Percentiles rank a stretch among this genome's conserved stretches.
Conservation (phyloP, 2,888 invertebrate species). For the Lepidonotus clava region DNA sequence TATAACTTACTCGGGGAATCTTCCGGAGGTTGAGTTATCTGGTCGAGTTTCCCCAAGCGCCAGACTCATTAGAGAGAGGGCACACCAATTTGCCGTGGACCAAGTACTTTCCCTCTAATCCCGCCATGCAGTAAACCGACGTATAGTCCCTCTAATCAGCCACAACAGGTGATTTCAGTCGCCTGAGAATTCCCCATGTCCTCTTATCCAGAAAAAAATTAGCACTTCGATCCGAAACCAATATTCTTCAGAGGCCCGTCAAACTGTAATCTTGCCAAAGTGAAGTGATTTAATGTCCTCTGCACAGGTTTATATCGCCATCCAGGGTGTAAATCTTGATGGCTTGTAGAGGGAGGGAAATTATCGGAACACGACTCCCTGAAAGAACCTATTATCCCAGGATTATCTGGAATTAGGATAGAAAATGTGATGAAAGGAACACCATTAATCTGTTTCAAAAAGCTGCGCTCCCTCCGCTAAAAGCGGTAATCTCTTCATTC, state of each 20-base stretch:
- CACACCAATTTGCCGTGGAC: no score
- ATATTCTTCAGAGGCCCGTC: no score
- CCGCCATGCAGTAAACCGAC: background rate
- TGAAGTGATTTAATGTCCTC: background rate
- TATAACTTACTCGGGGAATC: no score
- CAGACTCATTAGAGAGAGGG: no score
- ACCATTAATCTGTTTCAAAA: background rate
- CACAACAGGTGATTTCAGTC: background rate
- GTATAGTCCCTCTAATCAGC: background rate
- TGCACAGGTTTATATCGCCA: background rate
- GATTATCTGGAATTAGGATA: conserved; percentile 32
- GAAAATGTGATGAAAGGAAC: conserved; percentile 1
- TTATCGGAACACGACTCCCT: background rate
- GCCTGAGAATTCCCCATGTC: no score
- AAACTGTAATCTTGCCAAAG: background rate
- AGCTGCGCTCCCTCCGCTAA: background rate
- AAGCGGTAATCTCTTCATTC: conserved; percentile 12
- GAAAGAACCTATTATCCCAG: background rate
- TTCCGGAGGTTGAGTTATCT: no score
- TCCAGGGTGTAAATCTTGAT: background rate
- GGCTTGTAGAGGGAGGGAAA: background rate
- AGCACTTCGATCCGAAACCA: no score
- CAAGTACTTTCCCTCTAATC: no score
- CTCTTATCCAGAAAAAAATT: no score
- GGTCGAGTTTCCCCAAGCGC: no score